A percentile compares a stretch with the other conserved stretches of the same genome.
Conservation (phyloP, 2,888 invertebrate genomes). For the Spilarctia lutea region DNA sequence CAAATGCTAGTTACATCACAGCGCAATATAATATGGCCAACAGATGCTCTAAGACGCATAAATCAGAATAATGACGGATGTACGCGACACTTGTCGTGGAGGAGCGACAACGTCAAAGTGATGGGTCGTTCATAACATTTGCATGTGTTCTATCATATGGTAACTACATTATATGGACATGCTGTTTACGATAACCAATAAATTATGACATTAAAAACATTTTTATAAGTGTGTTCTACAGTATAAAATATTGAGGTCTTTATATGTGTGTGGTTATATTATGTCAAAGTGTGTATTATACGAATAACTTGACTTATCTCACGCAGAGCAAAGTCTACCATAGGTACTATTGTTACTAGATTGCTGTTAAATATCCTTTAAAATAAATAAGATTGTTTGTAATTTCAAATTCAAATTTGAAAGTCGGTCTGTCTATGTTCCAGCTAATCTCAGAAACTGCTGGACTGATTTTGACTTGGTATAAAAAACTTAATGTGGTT, state of each 20-base stretch:
- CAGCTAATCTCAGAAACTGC: too few species aligned
- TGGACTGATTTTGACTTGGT: too few species aligned
- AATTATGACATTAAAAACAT: slow-evolving; percentile 2
- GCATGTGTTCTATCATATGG: slow-evolving; percentile 51
- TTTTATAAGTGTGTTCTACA: background rate
- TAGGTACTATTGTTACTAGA: too few species aligned
- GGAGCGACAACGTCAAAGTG: slow-evolving; percentile 44
- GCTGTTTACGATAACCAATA: slow-evolving; percentile 8
- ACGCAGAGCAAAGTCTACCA: too few species aligned
- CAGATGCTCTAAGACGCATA: slow-evolving; percentile 59
- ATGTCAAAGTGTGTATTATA: background rate
- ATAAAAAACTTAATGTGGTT: too few species aligned
- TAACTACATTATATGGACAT: slow-evolving; percentile 18
- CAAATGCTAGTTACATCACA: slow-evolving; percentile 13
- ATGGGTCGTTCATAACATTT: slow-evolving; percentile 51
- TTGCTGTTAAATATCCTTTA: too few species aligned
- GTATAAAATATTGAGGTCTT: background rate
- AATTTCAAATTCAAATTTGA: too few species aligned
- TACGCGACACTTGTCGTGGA: slow-evolving; percentile 51
- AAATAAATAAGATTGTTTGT: too few species aligned
- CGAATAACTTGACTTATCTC: too few species aligned
- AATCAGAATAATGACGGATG: slow-evolving; percentile 60
- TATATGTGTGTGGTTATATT: background rate
- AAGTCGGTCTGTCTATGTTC: too few species aligned
- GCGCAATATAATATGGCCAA: slow-evolving; percentile 55